Evolutionary conservation across 2,888 invertebrate species (phyloP), one percentile per base, ranked within the genome.

Genomic region (Cetonia aurata): DNA sequence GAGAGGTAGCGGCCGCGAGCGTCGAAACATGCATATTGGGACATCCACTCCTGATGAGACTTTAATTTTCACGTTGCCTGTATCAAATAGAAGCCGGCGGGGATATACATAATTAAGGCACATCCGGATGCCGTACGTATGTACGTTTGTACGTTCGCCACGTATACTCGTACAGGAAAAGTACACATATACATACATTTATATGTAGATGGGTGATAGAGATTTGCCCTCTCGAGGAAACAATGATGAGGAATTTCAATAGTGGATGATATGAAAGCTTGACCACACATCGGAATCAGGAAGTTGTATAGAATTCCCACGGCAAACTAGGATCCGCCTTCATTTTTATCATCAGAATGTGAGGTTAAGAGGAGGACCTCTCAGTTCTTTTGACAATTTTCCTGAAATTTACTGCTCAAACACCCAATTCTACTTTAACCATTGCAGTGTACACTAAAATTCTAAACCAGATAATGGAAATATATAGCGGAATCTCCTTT

Each of bases 61-160:
- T 74, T 74, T 74, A 74, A 74, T 74, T 72, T 72, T 60, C 70
- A 65, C 69, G 71, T 72, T 70, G 50, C 62, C 48, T 69, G 72
- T 66, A 68, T 72, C 65, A 67, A 70, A 66, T 59, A 56, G 55
- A 70, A 12, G 66, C 70, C 52, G 66, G 15, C 66, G 57, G 70
- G 70, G 66, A 65, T 57, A 55, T 55, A 37, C 41, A 56, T 70
- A 66, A 70, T 70, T 70, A 70, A 70, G 46, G 57, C 56, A 66
- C 70, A 52, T 46, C 70, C 57, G 56, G 19, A 31, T 37, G 19
- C 25, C 33, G 50, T 52, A 15, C 41, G 17, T 15, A 52, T 19
- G 15, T 25, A 25, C 4, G 25, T 25, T 25, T 25, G 25, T 25
- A 25, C 25, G 4, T 25, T 25, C 4, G 4, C 25, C 25, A 4